Conservation (phyloP, 2,113 vertebrate genomes). For the Nibea albiflora region DNA sequence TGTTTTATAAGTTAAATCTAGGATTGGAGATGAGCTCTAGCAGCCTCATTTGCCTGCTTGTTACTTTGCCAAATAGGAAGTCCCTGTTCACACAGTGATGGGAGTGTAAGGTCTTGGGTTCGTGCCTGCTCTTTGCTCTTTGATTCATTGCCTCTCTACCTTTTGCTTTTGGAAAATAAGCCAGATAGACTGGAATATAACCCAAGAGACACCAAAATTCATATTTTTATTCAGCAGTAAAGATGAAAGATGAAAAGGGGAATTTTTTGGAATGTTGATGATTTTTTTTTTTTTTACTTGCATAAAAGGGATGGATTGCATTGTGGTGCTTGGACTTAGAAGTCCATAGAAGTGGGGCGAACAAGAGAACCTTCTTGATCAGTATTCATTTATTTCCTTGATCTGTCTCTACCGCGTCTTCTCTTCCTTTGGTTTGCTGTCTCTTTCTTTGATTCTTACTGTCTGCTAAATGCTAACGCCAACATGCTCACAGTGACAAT, state of each 20-base stretch:
- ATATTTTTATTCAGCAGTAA: not conserved
- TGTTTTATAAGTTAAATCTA: constrained; percentile 48
- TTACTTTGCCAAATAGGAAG: constrained; percentile 31
- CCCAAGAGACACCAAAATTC: not conserved
- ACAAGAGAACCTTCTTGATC: not conserved
- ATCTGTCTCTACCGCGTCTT: not conserved
- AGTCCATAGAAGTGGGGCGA: not conserved
- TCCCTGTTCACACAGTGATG: constrained; percentile 15
- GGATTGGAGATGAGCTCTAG: constrained; percentile 44
- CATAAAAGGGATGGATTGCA: not conserved
- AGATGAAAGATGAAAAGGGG: not conserved
- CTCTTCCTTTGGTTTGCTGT: not conserved
- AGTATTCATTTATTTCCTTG: not conserved
- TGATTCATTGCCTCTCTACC: constrained; percentile 1
- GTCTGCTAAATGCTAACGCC: not conserved
- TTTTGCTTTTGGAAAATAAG: not conserved
- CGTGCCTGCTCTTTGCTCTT: not conserved
- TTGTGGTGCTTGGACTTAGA: not conserved
- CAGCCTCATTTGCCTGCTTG: constrained; percentile 26
- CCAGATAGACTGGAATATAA: not conserved
- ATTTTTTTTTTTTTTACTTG: not conserved
- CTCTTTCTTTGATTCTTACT: not conserved
- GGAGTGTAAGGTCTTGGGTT: constrained; percentile 31
- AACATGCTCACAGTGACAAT: not conserved
- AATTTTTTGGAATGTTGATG: not conserved